phyloP scores from a whole-genome alignment of 2,888 invertebrate genomes.

The Meghimatium bilineatum region DNA sequence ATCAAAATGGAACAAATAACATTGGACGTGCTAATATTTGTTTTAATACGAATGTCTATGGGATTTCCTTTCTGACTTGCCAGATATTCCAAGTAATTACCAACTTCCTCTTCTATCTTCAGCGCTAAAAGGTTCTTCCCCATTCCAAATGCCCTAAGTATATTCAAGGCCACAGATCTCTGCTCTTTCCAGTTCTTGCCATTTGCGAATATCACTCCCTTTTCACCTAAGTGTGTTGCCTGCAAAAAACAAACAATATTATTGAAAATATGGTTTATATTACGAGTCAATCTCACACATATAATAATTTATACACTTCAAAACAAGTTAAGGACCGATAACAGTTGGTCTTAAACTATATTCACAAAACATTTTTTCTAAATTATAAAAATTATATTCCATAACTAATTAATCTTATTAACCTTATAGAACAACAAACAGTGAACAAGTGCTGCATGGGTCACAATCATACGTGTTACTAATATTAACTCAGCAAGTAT shows the following conservation, averaged over 20 bases:
- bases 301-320: too few species aligned
- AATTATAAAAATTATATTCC: too few species aligned
- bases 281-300: too few species aligned
- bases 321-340: too few species aligned
- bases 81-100: background rate
- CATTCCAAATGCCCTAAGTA: background rate
- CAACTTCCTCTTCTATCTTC: conserved; percentile 8
- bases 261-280: too few species aligned
- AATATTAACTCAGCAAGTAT: too few species aligned
- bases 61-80: background rate
- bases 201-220: background rate
- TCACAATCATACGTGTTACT: too few species aligned
- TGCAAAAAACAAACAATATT: background rate
- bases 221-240: background rate
- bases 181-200: background rate
- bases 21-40: conserved; percentile 2
- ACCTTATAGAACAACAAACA: too few species aligned
- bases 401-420: too few species aligned
- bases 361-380: too few species aligned
- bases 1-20: conserved; percentile 15
- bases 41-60: background rate
- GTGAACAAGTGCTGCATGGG: too few species aligned
- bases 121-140: conserved; percentile 6
- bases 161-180: background rate
- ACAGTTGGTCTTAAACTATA: too few species aligned